Evolutionary conservation across 2,113 vertebrate species (phyloP).

Genomic region (Monarcha castaneiventris): DNA sequence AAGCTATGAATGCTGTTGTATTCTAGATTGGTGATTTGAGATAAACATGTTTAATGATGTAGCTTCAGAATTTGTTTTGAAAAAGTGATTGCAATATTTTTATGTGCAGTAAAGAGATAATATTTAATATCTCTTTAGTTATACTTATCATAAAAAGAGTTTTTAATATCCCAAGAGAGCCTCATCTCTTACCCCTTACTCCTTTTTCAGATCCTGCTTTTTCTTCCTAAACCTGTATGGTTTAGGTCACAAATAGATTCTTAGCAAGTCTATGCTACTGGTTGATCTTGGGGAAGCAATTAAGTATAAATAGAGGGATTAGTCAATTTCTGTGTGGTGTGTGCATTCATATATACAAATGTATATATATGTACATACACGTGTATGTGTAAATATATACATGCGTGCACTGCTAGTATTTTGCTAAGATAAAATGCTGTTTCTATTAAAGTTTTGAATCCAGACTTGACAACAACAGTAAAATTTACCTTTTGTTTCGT

Average conservation of each 20-base stretch:
- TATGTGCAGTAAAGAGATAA: not conserved
- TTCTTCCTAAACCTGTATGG: not conserved
- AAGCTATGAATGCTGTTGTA: not conserved
- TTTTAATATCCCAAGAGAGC: not conserved
- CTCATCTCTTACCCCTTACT: not conserved
- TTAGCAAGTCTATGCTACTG: not conserved
- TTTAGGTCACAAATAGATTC: not conserved
- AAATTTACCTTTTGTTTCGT: not conserved
- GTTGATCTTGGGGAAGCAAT: not conserved
- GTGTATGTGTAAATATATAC: not conserved
- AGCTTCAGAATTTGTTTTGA: not conserved
- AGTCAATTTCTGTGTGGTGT: not conserved
- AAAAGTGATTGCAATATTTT: not conserved
- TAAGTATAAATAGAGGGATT: not conserved
- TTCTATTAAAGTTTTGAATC: not conserved
- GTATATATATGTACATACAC: not conserved
- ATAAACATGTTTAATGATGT: not conserved
- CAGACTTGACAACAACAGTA: not conserved
- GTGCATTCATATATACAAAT: not conserved
- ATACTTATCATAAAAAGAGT: not conserved
- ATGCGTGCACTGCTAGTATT: not conserved
- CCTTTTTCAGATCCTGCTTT: not conserved
- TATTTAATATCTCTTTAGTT: not conserved
- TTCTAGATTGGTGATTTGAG: not conserved
- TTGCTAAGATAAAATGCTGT: not conserved